These are phyloP conservation scores for Eupristina koningsbergeri DNA, from an alignment of 1,140 invertebrate species.

Conservation along the genomic window DNA sequence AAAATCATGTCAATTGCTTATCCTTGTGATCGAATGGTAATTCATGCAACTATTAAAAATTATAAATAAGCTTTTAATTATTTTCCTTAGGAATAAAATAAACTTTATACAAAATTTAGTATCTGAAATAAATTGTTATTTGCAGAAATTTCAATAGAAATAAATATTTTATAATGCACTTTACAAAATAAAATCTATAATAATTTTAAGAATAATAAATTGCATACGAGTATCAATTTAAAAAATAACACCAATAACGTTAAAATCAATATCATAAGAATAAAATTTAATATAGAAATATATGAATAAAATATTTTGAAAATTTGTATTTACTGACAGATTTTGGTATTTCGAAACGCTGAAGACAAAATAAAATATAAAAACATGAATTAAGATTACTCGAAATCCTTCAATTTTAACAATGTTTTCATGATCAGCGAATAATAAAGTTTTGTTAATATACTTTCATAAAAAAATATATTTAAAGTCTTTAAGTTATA, in stretches of 20 bases:
- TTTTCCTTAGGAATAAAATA: neutral
- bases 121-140: neutral
- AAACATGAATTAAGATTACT: neutral
- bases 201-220: neutral
- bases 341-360: neutral
- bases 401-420: neutral
- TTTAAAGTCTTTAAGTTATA: constrained; percentile 4
- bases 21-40: neutral
- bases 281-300: neutral
- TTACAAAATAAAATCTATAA: neutral
- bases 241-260: too few species aligned
- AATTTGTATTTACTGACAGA: too few species aligned
- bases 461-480: neutral
- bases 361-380: neutral
- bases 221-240: too few species aligned
- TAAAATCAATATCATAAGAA: neutral
- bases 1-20: neutral
- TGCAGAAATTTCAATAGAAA: neutral
- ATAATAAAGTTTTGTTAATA: neutral
- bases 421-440: neutral
- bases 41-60: neutral
- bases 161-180: neutral
- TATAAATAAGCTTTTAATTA: neutral
- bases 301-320: neutral
- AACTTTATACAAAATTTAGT: neutral